Conservation (phyloP, 2,888 invertebrate genomes). For the Hofmannophila pseudospretella region DNA sequence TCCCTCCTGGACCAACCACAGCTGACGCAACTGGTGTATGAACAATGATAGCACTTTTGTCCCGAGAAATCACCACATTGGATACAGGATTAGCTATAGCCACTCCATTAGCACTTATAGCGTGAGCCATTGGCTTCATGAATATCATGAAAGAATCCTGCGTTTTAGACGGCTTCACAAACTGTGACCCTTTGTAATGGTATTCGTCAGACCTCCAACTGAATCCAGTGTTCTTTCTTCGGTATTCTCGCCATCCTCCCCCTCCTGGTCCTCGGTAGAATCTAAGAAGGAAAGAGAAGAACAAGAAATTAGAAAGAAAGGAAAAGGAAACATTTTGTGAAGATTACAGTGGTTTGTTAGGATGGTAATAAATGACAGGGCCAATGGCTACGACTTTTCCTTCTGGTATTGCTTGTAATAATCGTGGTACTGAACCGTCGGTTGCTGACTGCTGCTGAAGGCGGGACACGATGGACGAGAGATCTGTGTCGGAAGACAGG, state of each 20-base stretch:
- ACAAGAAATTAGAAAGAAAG: constrained; percentile 13
- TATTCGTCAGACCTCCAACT: constrained; percentile 37
- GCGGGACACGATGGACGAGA: constrained; percentile 71
- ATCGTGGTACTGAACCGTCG: constrained; percentile 52
- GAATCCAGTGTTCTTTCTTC: constrained; percentile 23
- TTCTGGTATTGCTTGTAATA: constrained; percentile 75
- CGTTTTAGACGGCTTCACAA: constrained; percentile 31
- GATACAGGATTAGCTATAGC: constrained; percentile 85
- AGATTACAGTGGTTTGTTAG: constrained; percentile 35
- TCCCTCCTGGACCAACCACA: constrained; percentile 85
- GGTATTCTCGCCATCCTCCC: constrained; percentile 25
- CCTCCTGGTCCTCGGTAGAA: constrained; percentile 34
- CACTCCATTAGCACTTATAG: constrained; percentile 80
- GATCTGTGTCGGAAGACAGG: constrained; percentile 79
- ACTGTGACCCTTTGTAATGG: constrained; percentile 47
- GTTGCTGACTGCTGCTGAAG: constrained; percentile 52
- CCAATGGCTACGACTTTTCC: constrained; percentile 85
- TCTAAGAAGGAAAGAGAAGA: constrained; percentile 57
- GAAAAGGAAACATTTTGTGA: constrained; percentile 16
- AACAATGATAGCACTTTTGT: constrained; percentile 79
- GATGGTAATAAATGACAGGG: constrained; percentile 83
- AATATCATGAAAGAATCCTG: constrained; percentile 39
- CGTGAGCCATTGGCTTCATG: constrained; percentile 81
- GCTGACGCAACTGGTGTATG: constrained; percentile 84
- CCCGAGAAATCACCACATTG: constrained; percentile 79